phyloP scores from a whole-genome alignment of 1,140 invertebrate species.

The Lepidurus packardi region DNA sequence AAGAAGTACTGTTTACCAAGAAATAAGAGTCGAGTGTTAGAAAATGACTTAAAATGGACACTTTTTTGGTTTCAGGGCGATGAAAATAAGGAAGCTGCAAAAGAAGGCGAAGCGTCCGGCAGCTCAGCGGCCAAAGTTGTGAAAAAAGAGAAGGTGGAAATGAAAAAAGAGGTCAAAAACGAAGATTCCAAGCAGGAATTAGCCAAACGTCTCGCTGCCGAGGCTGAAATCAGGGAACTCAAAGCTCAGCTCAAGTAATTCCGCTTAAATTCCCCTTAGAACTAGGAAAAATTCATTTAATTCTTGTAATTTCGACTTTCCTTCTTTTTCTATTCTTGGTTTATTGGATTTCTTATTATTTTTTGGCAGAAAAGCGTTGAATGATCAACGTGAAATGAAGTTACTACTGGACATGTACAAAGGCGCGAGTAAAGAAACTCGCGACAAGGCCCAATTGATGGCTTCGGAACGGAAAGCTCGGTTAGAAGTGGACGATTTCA shows the following conservation, averaged over 20 bases:
- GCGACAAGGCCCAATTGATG: conserved; percentile 95
- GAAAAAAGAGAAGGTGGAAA: conserved; percentile 54
- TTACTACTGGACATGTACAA: conserved; percentile 94
- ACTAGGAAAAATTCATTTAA: neutral
- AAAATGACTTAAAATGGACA: neutral
- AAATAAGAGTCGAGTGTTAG: neutral
- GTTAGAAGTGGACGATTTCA: conserved; percentile 82
- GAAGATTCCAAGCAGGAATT: conserved; percentile 40
- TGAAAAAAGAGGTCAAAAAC: conserved; percentile 44
- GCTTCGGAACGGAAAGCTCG: conserved; percentile 85
- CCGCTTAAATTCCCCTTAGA: neutral
- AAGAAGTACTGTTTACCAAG: neutral
- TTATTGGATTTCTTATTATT: conserved; percentile 32
- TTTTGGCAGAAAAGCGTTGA: conserved; percentile 77
- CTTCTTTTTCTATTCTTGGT: neutral
- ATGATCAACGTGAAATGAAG: conserved; percentile 75
- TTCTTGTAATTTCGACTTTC: neutral
- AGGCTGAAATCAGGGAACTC: conserved; percentile 68
- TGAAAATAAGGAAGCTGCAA: neutral
- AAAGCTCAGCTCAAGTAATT: conserved; percentile 85
- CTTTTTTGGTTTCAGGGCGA: conserved; percentile 5
- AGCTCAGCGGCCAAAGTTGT: conserved; percentile 45
- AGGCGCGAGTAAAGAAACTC: conserved; percentile 88
- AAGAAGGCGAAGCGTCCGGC: conserved; percentile 27
- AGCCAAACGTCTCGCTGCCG: conserved; percentile 49